These are phyloP conservation scores for Poeciliopsis turrubarensis DNA, from an alignment of 2,113 vertebrate species.

Conservation along the genomic window DNA sequence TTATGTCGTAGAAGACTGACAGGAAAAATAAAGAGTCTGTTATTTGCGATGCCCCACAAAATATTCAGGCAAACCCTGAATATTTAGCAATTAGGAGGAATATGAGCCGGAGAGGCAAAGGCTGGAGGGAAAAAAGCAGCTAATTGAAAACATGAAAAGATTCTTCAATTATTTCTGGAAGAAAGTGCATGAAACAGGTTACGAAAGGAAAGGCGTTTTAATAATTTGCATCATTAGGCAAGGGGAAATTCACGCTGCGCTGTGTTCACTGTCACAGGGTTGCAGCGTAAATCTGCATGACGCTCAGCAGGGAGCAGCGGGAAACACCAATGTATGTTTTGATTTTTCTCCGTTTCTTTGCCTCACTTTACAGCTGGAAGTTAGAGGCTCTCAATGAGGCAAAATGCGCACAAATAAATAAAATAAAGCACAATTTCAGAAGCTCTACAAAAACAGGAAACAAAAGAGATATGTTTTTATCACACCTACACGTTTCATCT, in stretches of 20 bases:
- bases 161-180: constrained; percentile 68
- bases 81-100: constrained; percentile 63
- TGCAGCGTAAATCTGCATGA: constrained; percentile 25
- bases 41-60: constrained; percentile 41
- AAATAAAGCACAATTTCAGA: too few relatives aligned
- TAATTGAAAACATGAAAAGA: constrained; percentile 76
- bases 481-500: not conserved
- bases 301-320: constrained; percentile 42
- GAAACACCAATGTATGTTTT: constrained; percentile 9
- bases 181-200: constrained; percentile 57
- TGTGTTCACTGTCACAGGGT: constrained; percentile 27
- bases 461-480: not conserved
- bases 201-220: constrained; percentile 50
- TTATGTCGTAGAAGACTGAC: constrained; percentile 59
- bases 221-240: constrained; percentile 70
- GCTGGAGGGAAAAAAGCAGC: not conserved
- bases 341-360: not conserved
- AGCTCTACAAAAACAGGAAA: not conserved
- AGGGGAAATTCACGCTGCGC: constrained; percentile 27
- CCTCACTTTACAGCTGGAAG: not conserved
- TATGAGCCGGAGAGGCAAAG: constrained; percentile 9
- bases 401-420: too few relatives aligned
- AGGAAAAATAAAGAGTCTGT: constrained; percentile 50
- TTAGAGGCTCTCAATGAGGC: not conserved
- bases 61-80: constrained; percentile 36